Base-by-base conservation (phyloP, 1,140 invertebrate genomes). In the Nasonia longicornis region DNA sequence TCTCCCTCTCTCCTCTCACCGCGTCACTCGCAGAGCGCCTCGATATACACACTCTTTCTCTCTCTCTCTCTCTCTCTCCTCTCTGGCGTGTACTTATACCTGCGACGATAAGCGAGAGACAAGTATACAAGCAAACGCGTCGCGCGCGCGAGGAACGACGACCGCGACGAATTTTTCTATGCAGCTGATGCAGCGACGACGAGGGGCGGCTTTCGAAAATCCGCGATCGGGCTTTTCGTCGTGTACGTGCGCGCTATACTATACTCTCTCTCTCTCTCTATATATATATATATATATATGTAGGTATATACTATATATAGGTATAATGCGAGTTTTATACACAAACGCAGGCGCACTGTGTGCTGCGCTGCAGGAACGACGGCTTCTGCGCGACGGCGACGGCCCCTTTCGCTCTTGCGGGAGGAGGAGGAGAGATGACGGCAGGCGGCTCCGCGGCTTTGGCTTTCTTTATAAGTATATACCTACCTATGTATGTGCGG, bases 111-210 rank as follows among this genome's bases (percentile, higher is more conserved):
- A 58, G 16, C 16, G 16, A 4, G 16, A 7, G 16, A 76, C 20
- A 38, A 76, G 22, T 12, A 14, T 35, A 22, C 2, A 14, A 67
- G 22, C 45, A 66, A 64, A 26, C 64, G 14, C 38, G 20, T 58
- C 74, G 74, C 74, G 74, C 58, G 52, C 42, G 38, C 70, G 70
- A 45, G 16, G 12, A 35, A 31, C 67, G 67, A 70, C 67, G 67
- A 70, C 26, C 26, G 26, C 22, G 38, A 45, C 35, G 38, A 72
- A 42, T 42, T 42, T 42, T 42, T 10, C 35, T 20, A 26, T 26
- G 22, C 26, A n/a, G 38, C 35, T 14, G n/a, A 35, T 3, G 20
- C 20, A 35, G 12, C 63, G 63, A 16, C 63, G 63, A 22, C 63
- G 63, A 64, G n/a, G 64, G 64, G 64, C 22, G 64, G 22, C 64